Evolutionary conservation across 2,888 invertebrate species (phyloP).

Genomic region (Drosophila neoperkinsi): DNA sequence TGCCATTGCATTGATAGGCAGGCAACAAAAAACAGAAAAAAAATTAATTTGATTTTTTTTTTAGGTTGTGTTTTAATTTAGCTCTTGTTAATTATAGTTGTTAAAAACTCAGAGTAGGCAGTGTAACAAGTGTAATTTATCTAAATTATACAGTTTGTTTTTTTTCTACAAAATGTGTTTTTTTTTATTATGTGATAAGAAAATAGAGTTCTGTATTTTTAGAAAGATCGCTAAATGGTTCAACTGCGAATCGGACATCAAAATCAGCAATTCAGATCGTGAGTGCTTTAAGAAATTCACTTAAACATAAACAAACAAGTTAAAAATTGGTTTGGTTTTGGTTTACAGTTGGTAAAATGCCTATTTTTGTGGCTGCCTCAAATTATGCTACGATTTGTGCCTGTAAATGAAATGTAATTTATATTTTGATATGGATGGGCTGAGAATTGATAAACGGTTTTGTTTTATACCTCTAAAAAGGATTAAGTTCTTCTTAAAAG

Average conservation of each 20-base stretch:
- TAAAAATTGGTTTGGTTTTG: neutral
- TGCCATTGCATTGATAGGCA: conserved; percentile 57
- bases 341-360: neutral
- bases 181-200: neutral
- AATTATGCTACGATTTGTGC: neutral
- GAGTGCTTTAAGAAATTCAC: neutral
- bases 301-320: neutral
- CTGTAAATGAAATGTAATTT: neutral
- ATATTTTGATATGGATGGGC: neutral
- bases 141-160: neutral
- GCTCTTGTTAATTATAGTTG: neutral
- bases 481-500: neutral
- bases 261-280: neutral
- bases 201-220: neutral
- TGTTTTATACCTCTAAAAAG: neutral
- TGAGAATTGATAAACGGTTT: neutral
- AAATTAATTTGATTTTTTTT: too few species aligned
- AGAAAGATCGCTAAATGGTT: neutral
- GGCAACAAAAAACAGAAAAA: neutral
- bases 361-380: neutral
- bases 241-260: neutral
- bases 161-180: neutral
- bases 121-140: neutral
- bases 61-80: neutral
- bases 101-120: neutral